Evolutionary conservation across 2,888 invertebrate genomes (phyloP).

Genomic region (Epistrophella euchroma): DNA sequence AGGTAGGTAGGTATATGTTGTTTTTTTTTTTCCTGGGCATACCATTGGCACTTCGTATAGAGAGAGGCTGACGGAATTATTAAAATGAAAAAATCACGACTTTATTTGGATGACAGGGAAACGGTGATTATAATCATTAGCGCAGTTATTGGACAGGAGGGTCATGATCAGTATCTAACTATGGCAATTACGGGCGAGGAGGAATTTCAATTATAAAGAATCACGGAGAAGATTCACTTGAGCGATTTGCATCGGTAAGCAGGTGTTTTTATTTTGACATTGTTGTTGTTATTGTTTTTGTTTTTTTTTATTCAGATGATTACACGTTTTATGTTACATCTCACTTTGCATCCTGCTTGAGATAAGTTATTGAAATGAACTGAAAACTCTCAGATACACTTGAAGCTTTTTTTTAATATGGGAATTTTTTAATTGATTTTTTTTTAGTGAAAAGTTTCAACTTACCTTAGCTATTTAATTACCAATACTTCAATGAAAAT

Average conservation of each 20-base stretch:
- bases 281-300: not conserved
- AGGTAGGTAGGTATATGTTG: not conserved
- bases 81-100: conserved; percentile 75
- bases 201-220: conserved; percentile 71
- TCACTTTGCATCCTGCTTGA: conserved; percentile 24
- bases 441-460: not conserved
- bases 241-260: conserved; percentile 49
- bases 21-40: conserved; percentile 21
- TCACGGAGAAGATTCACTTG: conserved; percentile 60
- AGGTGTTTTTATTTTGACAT: conserved; percentile 39
- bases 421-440: not conserved
- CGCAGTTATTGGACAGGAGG: conserved; percentile 70
- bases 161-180: conserved; percentile 74
- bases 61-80: conserved; percentile 60
- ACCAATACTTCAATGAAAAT: too few relatives aligned
- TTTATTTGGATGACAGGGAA: conserved; percentile 75
- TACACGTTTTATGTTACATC: conserved; percentile 7
- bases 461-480: too few relatives aligned
- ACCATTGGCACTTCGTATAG: conserved; percentile 38
- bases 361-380: conserved; percentile 1
- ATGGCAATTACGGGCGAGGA: conserved; percentile 66
- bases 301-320: conserved; percentile 3
- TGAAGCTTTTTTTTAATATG: not conserved
- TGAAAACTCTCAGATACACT: not conserved
- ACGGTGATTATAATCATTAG: conserved; percentile 70